These are phyloP conservation scores for Karalla daura DNA, from an alignment of 2,797 vertebrate species.

Conservation along the genomic window DNA sequence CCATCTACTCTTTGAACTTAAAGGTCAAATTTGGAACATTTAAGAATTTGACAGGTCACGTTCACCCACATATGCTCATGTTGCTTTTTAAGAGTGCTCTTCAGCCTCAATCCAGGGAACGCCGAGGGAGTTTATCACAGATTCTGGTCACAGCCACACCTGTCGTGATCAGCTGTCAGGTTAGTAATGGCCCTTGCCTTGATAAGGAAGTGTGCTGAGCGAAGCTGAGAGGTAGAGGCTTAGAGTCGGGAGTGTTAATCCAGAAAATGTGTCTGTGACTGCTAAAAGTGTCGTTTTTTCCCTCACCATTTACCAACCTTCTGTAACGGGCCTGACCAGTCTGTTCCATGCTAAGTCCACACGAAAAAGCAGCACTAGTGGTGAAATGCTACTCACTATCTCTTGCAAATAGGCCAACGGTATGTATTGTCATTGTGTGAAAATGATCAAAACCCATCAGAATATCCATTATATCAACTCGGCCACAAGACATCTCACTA, in stretches of 20 bases:
- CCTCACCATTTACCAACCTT: not conserved
- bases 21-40: not conserved
- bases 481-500: no score
- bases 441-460: no score
- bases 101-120: not conserved
- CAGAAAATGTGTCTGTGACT: not conserved
- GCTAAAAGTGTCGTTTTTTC: conserved; percentile 3
- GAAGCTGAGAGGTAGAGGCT: not conserved
- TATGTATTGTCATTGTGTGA: no score
- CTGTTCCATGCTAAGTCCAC: not conserved
- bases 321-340: not conserved
- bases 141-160: conserved; percentile 12
- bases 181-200: conserved; percentile 1
- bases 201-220: not conserved
- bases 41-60: not conserved
- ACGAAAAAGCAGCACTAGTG: not conserved
- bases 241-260: not conserved
- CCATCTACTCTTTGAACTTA: not conserved
- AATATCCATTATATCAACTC: no score
- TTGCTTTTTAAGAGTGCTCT: not conserved
- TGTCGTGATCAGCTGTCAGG: conserved; percentile 15
- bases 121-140: conserved; percentile 8
- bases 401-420: not conserved
- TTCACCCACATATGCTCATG: not conserved
- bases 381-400: conserved; percentile 1